Base-by-base conservation (phyloP, 2,113 vertebrate species). In the Dipodomys stephensi region DNA sequence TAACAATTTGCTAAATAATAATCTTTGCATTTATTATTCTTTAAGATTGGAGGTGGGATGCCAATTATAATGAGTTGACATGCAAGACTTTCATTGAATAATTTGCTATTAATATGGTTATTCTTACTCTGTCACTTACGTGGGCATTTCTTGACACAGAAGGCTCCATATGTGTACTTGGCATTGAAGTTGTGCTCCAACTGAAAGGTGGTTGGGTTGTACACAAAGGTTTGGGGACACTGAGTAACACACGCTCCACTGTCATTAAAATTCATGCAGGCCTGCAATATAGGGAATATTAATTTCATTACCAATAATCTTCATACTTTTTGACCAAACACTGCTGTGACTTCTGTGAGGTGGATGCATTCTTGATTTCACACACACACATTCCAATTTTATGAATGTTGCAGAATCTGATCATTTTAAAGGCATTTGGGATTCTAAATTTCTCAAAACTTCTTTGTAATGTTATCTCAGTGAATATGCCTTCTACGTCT, bases 221-320 rank as follows among this genome's bases (percentile, higher is more conserved):
- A 99, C 22, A 99, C 99, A 7, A 99, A 99, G 2, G 99, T 99
- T 97, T 99, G 99, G 22, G 99, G 99, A 89, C 99, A 99, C 93
- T 99, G 99, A 0, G 99, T 99, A 92, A 99, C 99, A 57, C 99
- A 99, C 0, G 99, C 99, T 0, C 99, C 99, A 0, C 99, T 99
- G 97, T 99, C 99, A 83, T 99, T 99, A 98, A 99, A 99, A 97
- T 99, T 99, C 97, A 99, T 99, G 94, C 99, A 99, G 39, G 99
- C 99, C 99, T 99, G 97, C 2, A 93, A 95, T 6, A 94, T 2
- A 94, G 91, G 16, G 90, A 1, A 94, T 30, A 69, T 46, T 16
- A 53, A 13, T 53, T 92, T 57, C 7, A 68, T 62, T 73, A 46
- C 22, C 92, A 85, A 76, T 18, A 74, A 82, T 7, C 11, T 72